phyloP scores from a whole-genome alignment of 2,888 invertebrate species.

The Agonopterix subpropinquella region DNA sequence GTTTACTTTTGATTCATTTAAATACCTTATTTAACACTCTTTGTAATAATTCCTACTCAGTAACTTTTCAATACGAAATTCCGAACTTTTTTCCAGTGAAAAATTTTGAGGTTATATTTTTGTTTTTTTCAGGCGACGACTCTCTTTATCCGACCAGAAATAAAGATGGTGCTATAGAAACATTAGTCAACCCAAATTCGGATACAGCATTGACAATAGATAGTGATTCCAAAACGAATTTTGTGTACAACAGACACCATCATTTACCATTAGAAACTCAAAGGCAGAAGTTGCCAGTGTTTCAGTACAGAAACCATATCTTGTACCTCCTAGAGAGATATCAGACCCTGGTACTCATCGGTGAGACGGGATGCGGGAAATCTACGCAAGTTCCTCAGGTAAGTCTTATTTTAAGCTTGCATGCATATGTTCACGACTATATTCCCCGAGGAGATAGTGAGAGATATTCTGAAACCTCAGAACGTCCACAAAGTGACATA shows the following conservation, averaged over 20 bases:
- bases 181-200: conserved; percentile 50
- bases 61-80: too few relatives aligned
- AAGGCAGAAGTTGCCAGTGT: conserved; percentile 90
- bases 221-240: conserved; percentile 78
- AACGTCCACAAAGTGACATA: too few relatives aligned
- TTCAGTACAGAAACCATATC: conserved; percentile 89
- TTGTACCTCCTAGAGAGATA: conserved; percentile 90
- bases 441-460: too few relatives aligned
- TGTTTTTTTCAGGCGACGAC: conserved; percentile 28
- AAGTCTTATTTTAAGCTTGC: conserved; percentile 24
- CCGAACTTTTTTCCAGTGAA: neutral
- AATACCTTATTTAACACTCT: conserved; percentile 4
- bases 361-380: conserved; percentile 98
- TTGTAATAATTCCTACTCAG: too few relatives aligned
- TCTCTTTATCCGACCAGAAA: conserved; percentile 52
- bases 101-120: conserved; percentile 7
- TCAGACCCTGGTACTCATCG: conserved; percentile 91
- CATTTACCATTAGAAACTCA: conserved; percentile 90
- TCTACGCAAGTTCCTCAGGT: conserved; percentile 97
- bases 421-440: too few relatives aligned
- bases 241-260: conserved; percentile 90
- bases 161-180: conserved; percentile 55
- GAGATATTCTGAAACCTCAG: too few relatives aligned
- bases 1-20: conserved; percentile 1
- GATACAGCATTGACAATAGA: conserved; percentile 67